phyloP scores from a whole-genome alignment of 2,113 vertebrate species.

The Oncorhynchus nerka region DNA sequence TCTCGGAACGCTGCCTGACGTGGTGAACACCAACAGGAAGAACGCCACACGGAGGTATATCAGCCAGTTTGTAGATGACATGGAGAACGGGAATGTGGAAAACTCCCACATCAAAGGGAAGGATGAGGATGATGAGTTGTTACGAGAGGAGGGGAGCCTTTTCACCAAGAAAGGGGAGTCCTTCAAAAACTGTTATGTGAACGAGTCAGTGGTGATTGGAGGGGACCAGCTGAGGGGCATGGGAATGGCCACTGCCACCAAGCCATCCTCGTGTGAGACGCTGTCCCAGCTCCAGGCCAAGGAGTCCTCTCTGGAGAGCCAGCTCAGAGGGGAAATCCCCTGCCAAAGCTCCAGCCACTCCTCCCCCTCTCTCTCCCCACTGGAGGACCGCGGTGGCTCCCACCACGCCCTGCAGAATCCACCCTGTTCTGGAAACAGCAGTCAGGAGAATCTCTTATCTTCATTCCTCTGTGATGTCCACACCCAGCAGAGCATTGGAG shows the following conservation, averaged over 20 bases:
- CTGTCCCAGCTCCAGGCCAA: slow-evolving; percentile 38
- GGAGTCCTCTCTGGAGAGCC: slow-evolving; percentile 64
- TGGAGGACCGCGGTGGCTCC: slow-evolving; percentile 50
- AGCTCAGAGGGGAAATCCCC: slow-evolving; percentile 74
- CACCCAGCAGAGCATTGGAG: slow-evolving; percentile 45
- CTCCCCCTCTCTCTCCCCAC: slow-evolving; percentile 50
- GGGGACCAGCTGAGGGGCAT: slow-evolving; percentile 48
- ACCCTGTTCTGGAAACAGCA: slow-evolving; percentile 38
- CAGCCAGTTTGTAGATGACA: slow-evolving; percentile 84
- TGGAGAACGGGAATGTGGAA: slow-evolving; percentile 94
- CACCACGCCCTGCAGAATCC: background rate
- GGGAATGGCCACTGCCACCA: slow-evolving; percentile 45
- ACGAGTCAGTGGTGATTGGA: slow-evolving; percentile 37
- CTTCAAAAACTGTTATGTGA: slow-evolving; percentile 62
- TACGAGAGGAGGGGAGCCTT: slow-evolving; percentile 69
- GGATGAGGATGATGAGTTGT: slow-evolving; percentile 68
- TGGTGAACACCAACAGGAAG: slow-evolving; percentile 54
- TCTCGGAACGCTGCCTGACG: background rate
- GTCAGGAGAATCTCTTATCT: slow-evolving; percentile 60
- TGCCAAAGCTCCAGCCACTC: slow-evolving; percentile 62
- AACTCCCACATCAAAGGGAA: slow-evolving; percentile 59
- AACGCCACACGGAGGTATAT: slow-evolving; percentile 69
- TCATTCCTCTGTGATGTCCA: slow-evolving; percentile 61
- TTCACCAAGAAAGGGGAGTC: slow-evolving; percentile 67
- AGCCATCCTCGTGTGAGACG: slow-evolving; percentile 40